Evolutionary conservation across 2,113 vertebrate species (phyloP), one percentile per base, ranked within the genome.

Genomic region (Lasiurus cinereus): DNA sequence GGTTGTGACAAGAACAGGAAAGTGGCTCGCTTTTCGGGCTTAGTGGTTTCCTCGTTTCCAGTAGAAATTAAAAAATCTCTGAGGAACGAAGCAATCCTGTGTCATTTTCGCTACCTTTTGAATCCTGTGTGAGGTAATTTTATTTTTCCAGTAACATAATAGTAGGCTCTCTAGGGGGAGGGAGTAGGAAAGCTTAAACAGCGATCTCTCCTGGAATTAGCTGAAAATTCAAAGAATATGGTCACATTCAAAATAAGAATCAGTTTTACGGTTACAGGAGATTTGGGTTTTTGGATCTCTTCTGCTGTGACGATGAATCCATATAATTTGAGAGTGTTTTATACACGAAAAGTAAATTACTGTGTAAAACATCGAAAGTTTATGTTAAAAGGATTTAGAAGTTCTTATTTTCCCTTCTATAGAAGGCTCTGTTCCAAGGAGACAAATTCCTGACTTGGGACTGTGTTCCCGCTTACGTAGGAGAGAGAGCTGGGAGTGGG

Each of bases 321-420:
- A 14, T 76, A 52, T 66, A 16, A 73, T 74, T 36, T 84, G 91
- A 70, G 48, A n/a, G 27, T 76, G 14, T 93, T 86, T 89, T 90
- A 21, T 80, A 74, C 29, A 4, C 7, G 13, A 67, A 67, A 33
- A 15, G 46, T 70, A 67, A 46, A 33, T 91, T 59, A 48, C 56
- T 88, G 13, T 69, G 24, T 74, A 50, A 76, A 73, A 73, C 62
- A 64, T 8, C 0, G 6, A 66, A 74, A 69, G 31, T 10, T 73
- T 74, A n/a, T 80, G 69, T 48, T n/a, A 16, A 88, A 88, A 69
- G 66, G 31, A 77, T 52, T 73, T 64, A 0, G 21, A 72, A 62
- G 21, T 77, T 93, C 19, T 50, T 59, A 33, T 11, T 66, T 50
- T 29, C 2, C 27, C 6, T 43, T 77, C 88, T 8, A 15, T 67